Conservation (phyloP, 2,797 vertebrate genomes). For the Odontamblyopus lacepedii region DNA sequence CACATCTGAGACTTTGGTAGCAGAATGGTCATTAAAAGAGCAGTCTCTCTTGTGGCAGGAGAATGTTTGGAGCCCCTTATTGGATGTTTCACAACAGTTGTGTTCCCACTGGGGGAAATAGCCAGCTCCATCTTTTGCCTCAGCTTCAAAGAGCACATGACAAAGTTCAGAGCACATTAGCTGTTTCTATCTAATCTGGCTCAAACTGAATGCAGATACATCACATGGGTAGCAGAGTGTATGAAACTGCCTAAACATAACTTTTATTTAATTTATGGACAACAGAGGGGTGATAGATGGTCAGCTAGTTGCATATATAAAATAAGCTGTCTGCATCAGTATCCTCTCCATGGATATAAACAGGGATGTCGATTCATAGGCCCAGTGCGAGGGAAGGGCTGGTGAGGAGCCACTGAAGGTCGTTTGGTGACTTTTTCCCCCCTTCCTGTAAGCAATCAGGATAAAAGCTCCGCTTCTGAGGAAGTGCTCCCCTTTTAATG, state of each 20-base stretch:
- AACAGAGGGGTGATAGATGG: constrained; percentile 6
- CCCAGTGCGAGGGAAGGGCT: constrained; percentile 48
- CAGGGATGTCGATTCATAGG: constrained; percentile 29
- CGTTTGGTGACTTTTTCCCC: constrained; percentile 57
- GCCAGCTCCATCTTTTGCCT: constrained; percentile 49
- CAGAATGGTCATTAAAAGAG: constrained; percentile 75
- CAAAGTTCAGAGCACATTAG: constrained; percentile 74
- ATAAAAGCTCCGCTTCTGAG: constrained; percentile 84
- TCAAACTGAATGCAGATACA: constrained; percentile 80
- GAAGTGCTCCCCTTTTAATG: constrained; percentile 84
- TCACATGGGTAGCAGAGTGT: constrained; percentile 8
- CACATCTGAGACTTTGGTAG: constrained; percentile 73
- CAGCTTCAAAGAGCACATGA: constrained; percentile 65
- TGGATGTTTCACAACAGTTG: constrained; percentile 79
- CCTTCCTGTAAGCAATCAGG: constrained; percentile 88
- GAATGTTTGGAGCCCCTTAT: constrained; percentile 73
- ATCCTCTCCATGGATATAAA: constrained; percentile 21
- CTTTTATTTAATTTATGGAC: constrained; percentile 19
- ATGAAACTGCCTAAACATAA: constrained; percentile 7
- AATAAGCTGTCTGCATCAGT: constrained; percentile 10
- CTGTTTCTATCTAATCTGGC: constrained; percentile 70
- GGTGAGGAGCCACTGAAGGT: constrained; percentile 77
- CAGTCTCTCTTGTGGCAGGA: constrained; percentile 68
- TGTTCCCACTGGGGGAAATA: constrained; percentile 63
- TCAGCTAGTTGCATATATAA: constrained; percentile 11